Evolutionary conservation across 2,888 invertebrate genomes (phyloP), one percentile per base, ranked within the genome.

Genomic region (Thera britannica): DNA sequence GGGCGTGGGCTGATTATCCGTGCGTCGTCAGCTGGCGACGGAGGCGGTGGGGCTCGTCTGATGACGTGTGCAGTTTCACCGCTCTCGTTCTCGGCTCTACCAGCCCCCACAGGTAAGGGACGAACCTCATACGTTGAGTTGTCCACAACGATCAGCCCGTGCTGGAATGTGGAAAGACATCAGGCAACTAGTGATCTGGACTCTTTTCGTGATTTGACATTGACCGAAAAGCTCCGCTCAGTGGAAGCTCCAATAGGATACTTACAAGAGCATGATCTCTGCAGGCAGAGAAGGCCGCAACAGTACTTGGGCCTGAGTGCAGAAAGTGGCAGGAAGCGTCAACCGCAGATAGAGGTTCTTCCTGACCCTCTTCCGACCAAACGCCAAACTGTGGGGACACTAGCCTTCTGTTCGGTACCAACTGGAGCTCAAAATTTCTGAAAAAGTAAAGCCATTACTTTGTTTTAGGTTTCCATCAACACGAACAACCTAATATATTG

Each of bases 51-150:
- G 3, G 95, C 94, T 67, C 95, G 90, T 57, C 95, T 93, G 8
- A 96, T 92, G 48, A 96, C 86, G 82, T 96, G 96, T 0, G 96
- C 95, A 1, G 85, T 89, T 69, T 88, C 83, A 70, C 84, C 72
- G 79, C 78, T 75, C 76, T 85, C 82, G 83, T 90, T 79, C 79
- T 90, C 82, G 72, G 87, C 85, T 77, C 94, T 83, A 75, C 89
- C 80, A 76, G 79, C 72, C 65, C 90, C 90, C 35, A 85, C 76
- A 4, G 93, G 90, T 72, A 96, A 79, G 0, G 97, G 97, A 34
- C 95, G 95, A 62, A 97, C 95, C 88, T 97, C 97, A 70, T 96
- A 94, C 0, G 96, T 96, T 0, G 95, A 92, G 79, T 96, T 96
- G 70, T 95, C 95, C 61, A 95, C 87, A 72, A 97, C 94, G 60